These are phyloP conservation scores for Falco berigora DNA, from an alignment of 2,797 vertebrate genomes.

Conservation along the genomic window DNA sequence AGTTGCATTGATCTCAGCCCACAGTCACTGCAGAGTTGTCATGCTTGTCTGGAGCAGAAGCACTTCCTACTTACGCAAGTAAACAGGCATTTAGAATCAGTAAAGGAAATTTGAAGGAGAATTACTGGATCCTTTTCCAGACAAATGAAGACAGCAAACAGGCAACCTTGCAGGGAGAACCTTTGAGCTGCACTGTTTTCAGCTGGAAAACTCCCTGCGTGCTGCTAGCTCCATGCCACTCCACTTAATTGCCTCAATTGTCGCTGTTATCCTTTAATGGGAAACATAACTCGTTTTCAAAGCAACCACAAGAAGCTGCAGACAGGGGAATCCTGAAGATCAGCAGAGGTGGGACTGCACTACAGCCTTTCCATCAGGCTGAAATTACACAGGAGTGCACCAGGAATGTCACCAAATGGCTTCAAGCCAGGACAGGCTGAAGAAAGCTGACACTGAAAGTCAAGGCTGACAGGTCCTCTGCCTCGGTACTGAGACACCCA, in stretches of 20 bases:
- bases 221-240: constrained; percentile 58
- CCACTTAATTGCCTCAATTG: constrained; percentile 72
- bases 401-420: constrained; percentile 60
- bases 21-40: neutral
- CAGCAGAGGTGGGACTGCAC: constrained; percentile 68
- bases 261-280: constrained; percentile 70
- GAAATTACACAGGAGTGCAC: constrained; percentile 67
- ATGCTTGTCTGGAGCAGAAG: neutral
- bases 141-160: constrained; percentile 43
- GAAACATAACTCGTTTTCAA: constrained; percentile 74
- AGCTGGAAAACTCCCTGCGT: neutral
- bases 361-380: constrained; percentile 58
- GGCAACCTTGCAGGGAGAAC: constrained; percentile 51
- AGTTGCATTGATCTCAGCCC: neutral
- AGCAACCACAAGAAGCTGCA: constrained; percentile 67
- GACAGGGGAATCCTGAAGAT: constrained; percentile 75
- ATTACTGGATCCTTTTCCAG: constrained; percentile 46
- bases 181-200: constrained; percentile 20
- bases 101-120: constrained; percentile 33
- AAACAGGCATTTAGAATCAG: constrained; percentile 24
- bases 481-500: neutral
- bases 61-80: neutral
- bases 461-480: neutral
- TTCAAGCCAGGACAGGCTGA: constrained; percentile 58
- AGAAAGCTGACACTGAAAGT: constrained; percentile 12